A percentile compares a stretch with the other conserved stretches of the same genome.
Evolutionary conservation across 2,113 vertebrate species (phyloP).

Genomic region (Todiramphus saurophagus): DNA sequence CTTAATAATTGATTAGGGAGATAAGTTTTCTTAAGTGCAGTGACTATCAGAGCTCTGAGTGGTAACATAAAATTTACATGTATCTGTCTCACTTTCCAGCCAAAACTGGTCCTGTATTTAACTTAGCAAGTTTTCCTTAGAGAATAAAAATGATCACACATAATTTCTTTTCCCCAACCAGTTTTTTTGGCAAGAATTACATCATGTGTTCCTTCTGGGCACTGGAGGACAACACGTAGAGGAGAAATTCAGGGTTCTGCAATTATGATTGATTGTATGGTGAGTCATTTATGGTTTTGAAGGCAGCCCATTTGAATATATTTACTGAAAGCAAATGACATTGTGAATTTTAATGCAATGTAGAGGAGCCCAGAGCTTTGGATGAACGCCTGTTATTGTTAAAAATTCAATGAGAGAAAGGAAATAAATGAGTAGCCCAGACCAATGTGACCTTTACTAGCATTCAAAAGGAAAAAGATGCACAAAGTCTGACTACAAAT

Average conservation of each 20-base stretch:
- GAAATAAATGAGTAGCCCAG: slow-evolving; percentile 52
- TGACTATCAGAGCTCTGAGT: slow-evolving; percentile 42
- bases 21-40: slow-evolving; percentile 61
- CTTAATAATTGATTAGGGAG: slow-evolving; percentile 69
- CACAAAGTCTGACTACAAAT: neutral
- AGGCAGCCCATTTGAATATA: slow-evolving; percentile 55
- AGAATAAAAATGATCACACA: neutral
- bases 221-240: slow-evolving; percentile 7
- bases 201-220: slow-evolving; percentile 10
- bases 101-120: slow-evolving; percentile 54
- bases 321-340: slow-evolving; percentile 58
- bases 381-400: slow-evolving; percentile 42
- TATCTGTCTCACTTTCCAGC: slow-evolving; percentile 41
- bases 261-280: slow-evolving; percentile 60
- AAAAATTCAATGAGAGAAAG: slow-evolving; percentile 52
- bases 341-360: slow-evolving; percentile 53
- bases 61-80: slow-evolving; percentile 56
- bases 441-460: slow-evolving; percentile 48
- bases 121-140: slow-evolving; percentile 49
- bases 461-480: neutral
- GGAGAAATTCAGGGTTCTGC: slow-evolving; percentile 14
- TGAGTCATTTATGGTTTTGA: slow-evolving; percentile 55
- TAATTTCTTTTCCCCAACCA: neutral
- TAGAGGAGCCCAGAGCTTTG: slow-evolving; percentile 32
- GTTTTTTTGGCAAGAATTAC: neutral